phyloP scores from a whole-genome alignment of 1,140 invertebrate genomes.

The Drosophila yakuba region DNA sequence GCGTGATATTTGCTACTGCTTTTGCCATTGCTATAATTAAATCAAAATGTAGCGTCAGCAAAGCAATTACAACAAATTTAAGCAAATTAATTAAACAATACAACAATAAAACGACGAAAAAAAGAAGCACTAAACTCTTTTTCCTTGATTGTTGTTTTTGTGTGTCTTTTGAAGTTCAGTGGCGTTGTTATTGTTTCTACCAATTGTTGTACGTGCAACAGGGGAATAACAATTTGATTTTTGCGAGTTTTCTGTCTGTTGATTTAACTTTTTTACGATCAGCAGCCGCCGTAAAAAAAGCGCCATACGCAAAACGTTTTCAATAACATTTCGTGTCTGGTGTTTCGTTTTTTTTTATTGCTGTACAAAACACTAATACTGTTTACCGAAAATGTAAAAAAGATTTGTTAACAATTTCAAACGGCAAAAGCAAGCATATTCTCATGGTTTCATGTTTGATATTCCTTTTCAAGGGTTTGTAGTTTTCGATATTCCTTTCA shows the following conservation, averaged over 20 bases:
- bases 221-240: slow-evolving; percentile 42
- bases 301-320: slow-evolving; percentile 36
- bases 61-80: slow-evolving; percentile 61
- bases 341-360: slow-evolving; percentile 14
- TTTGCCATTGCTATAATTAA: slow-evolving; percentile 53
- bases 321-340: slow-evolving; percentile 45
- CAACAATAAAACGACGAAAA: slow-evolving; percentile 3
- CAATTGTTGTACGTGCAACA: slow-evolving; percentile 29
- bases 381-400: slow-evolving; percentile 38
- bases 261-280: slow-evolving; percentile 43
- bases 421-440: not conserved
- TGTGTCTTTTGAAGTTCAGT: slow-evolving; percentile 36
- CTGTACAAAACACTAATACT: slow-evolving; percentile 34
- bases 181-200: slow-evolving; percentile 28
- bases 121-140: slow-evolving; percentile 33
- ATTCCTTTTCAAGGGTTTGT: not conserved
- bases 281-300: slow-evolving; percentile 30
- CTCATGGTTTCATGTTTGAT: not conserved
- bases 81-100: slow-evolving; percentile 53
- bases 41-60: slow-evolving; percentile 24
- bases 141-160: slow-evolving; percentile 20
- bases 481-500: not conserved
- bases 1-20: slow-evolving; percentile 31
- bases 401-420: slow-evolving; percentile 12
- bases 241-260: slow-evolving; percentile 35